Conservation (phyloP, 2,888 invertebrate species). For the Caenorhabditis becei region DNA sequence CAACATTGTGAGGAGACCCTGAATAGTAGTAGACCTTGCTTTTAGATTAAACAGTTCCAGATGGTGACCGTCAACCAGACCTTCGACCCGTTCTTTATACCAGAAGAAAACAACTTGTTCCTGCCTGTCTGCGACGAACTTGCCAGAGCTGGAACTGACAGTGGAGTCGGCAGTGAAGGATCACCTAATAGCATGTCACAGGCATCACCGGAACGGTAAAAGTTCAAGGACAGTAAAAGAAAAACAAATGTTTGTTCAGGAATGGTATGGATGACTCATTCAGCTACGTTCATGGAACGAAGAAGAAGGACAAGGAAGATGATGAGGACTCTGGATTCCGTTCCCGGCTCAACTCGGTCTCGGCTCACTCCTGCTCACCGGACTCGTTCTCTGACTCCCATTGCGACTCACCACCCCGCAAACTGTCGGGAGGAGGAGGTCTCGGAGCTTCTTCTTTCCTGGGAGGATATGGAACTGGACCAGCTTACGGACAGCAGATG, state of each 20-base stretch:
- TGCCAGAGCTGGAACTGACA: slow-evolving; percentile 61
- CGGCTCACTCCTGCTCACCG: slow-evolving; percentile 72
- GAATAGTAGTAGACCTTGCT: not conserved
- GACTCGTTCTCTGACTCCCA: slow-evolving; percentile 66
- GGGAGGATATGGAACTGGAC: slow-evolving; percentile 65
- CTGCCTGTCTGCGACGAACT: slow-evolving; percentile 50
- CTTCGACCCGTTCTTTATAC: slow-evolving; percentile 71
- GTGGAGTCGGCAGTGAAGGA: slow-evolving; percentile 66
- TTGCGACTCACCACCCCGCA: slow-evolving; percentile 67
- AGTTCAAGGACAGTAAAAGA: not conserved
- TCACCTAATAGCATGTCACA: slow-evolving; percentile 65
- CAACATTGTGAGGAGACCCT: slow-evolving; percentile 57
- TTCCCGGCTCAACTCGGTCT: slow-evolving; percentile 69
- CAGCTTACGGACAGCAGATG: slow-evolving; percentile 64
- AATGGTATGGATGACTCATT: slow-evolving; percentile 55
- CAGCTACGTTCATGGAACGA: slow-evolving; percentile 41
- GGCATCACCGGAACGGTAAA: slow-evolving; percentile 59
- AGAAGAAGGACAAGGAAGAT: slow-evolving; percentile 70
- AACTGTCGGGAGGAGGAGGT: slow-evolving; percentile 54
- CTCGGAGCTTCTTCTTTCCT: slow-evolving; percentile 45
- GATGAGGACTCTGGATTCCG: slow-evolving; percentile 80
- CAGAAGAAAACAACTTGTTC: slow-evolving; percentile 63
- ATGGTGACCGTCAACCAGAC: slow-evolving; percentile 68
- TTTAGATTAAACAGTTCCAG: slow-evolving; percentile 55
- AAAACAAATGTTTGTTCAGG: slow-evolving; percentile 14